Percentiles rank a stretch among this genome's conserved stretches.
phyloP scores from a whole-genome alignment of 2,888 invertebrate species.

The Alviniconcha strummeri region DNA sequence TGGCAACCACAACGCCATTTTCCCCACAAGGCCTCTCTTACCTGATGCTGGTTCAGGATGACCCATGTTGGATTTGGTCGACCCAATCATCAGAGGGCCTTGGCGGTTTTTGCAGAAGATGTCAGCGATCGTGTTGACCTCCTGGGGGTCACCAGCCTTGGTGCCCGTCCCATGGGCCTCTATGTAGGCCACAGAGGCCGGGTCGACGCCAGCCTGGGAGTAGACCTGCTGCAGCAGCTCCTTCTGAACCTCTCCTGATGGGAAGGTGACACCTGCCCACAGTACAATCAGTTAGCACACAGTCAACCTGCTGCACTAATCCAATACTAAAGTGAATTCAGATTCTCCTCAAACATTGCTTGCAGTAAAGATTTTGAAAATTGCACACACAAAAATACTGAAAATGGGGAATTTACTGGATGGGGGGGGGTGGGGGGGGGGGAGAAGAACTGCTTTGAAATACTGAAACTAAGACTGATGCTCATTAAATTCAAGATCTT shows the following conservation, averaged over 20 bases:
- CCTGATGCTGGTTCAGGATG: slow-evolving; percentile 90
- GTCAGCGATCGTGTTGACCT: slow-evolving; percentile 94
- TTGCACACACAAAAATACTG: no score
- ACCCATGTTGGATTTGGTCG: slow-evolving; percentile 99
- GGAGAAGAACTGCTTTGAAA: no score
- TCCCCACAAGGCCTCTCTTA: slow-evolving; percentile 34
- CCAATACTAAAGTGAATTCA: no score
- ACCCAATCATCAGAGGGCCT: slow-evolving; percentile 90
- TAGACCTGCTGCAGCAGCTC: slow-evolving; percentile 84
- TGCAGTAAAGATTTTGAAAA: no score
- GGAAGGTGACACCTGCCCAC: slow-evolving; percentile 76
- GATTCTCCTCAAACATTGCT: no score
- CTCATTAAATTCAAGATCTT: no score
- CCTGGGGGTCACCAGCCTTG: slow-evolving; percentile 95
- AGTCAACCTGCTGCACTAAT: not conserved
- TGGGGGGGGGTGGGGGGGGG: no score
- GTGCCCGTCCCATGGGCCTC: slow-evolving; percentile 99
- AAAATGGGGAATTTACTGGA: no score
- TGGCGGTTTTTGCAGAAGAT: slow-evolving; percentile 71
- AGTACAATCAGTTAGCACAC: not conserved
- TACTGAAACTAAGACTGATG: no score
- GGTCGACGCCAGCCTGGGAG: slow-evolving; percentile 86
- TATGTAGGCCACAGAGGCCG: slow-evolving; percentile 89
- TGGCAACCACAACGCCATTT: no score
- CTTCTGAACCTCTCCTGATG: slow-evolving; percentile 81